Percentiles rank a stretch among this genome's conserved stretches.
Evolutionary conservation across 2,888 invertebrate genomes (phyloP).

Genomic region (Megastigmus dorsalis): DNA sequence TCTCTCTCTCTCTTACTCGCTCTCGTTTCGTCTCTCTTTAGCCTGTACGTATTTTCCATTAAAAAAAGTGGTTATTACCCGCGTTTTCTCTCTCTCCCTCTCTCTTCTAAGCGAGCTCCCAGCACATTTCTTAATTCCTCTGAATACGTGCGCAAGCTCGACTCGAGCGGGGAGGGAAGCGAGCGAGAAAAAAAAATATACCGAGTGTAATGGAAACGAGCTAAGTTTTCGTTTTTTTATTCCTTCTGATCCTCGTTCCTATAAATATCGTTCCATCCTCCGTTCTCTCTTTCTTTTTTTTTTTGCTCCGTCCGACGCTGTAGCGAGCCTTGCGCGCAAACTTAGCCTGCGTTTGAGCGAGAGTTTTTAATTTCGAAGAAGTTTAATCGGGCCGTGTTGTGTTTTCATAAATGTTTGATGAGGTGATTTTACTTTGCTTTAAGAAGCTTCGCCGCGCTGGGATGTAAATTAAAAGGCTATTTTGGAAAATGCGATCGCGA

Average conservation of each 20-base stretch:
- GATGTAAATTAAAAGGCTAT: slow-evolving; percentile 9
- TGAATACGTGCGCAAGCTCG: not conserved
- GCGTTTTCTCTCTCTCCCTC: slow-evolving; percentile 18
- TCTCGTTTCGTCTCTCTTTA: not conserved
- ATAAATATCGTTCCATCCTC: not conserved
- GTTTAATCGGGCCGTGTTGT: slow-evolving; percentile 40
- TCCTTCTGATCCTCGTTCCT: slow-evolving; percentile 9
- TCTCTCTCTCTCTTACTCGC: not conserved
- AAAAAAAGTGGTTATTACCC: slow-evolving; percentile 51
- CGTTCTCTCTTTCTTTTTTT: not conserved
- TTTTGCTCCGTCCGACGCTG: too few relatives aligned
- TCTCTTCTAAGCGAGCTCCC: not conserved
- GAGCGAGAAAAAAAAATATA: slow-evolving; percentile 26
- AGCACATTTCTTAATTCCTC: slow-evolving; percentile 32
- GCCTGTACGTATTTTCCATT: slow-evolving; percentile 45
- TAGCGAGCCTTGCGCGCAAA: not conserved
- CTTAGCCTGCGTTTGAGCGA: slow-evolving; percentile 19
- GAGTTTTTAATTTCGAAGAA: slow-evolving; percentile 43
- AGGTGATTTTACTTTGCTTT: slow-evolving; percentile 24
- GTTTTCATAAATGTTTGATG: slow-evolving; percentile 50
- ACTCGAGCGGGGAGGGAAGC: too few relatives aligned
- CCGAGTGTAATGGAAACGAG: slow-evolving; percentile 39
- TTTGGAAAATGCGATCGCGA: too few relatives aligned
- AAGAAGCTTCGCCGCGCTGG: not conserved
- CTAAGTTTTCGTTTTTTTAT: slow-evolving; percentile 22